Base-by-base conservation (phyloP, 2,888 invertebrate species). In the Cabera pusaria region DNA sequence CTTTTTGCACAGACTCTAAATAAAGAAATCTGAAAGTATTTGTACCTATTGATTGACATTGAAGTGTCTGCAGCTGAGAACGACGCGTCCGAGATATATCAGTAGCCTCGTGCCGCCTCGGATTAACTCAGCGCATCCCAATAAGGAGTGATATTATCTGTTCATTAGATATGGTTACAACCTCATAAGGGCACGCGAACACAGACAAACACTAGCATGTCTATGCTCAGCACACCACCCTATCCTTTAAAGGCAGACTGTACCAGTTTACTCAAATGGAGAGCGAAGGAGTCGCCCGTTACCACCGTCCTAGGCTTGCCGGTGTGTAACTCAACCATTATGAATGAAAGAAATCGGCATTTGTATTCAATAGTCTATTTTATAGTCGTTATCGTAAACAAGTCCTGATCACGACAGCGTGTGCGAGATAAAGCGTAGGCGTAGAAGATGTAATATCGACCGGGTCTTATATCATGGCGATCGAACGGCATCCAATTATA, bases 241-340 rank as follows among this genome's bases (percentile, higher is more conserved):
- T 58, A 58, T 64, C 54, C 58, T 47, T 49, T 56, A 65, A 64
- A 56, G 60, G 64, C 44, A 42, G 44, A 38, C 41, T 50, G 63
- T 48, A 54, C 76, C 49, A 68, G 69, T 73, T 78, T 63, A 79
- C 73, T 52, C 60, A 75, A 70, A 78, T 52, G 79, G 82, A 28
- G 53, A 52, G 44, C 57, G 57, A 63, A 55, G 64, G 61, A 67
- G 69, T 56, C 56, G 59, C 57, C 65, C 67, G 72, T 72, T 76
- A 74, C 64, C 58, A 53, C 79, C 79, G 58, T 73, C 49, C 73
- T 69, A 33, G 71, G 56, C 47, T 38, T 36, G 45, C 44, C 33
- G 39, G 44, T 28, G 37, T 27, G 39, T 44, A 50, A 48, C 46
- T 57, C 43, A 49, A 41, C 43, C 41, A 34, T 24, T 46, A 43